A percentile compares a stretch with the other conserved stretches of the same genome.
phyloP scores from a whole-genome alignment of 2,113 vertebrate genomes.

The Gambusia affinis region DNA sequence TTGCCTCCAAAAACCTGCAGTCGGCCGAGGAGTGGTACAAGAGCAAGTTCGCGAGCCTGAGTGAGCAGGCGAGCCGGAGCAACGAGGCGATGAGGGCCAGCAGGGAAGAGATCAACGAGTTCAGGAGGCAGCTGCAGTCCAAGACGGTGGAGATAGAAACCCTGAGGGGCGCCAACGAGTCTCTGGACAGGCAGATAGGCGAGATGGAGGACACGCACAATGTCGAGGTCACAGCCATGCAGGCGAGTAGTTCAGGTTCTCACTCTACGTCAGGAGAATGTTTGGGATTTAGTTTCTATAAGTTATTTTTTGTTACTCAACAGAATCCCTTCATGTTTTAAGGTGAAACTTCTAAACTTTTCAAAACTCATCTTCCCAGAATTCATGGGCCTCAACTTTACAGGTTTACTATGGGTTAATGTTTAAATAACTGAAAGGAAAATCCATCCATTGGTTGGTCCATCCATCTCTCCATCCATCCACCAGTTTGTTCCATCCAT shows the following conservation, averaged over 20 bases:
- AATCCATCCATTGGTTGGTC: too few relatives aligned
- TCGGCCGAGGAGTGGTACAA: constrained; percentile 97
- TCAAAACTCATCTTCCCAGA: neutral
- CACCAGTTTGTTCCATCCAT: too few relatives aligned
- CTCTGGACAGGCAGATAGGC: constrained; percentile 90
- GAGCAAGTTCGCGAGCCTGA: constrained; percentile 89
- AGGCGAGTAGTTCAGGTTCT: constrained; percentile 77
- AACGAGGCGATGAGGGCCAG: constrained; percentile 89
- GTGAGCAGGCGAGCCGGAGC: constrained; percentile 88
- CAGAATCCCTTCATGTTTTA: neutral
- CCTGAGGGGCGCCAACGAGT: constrained; percentile 92
- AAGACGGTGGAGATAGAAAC: constrained; percentile 93
- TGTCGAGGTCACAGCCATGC: constrained; percentile 84
- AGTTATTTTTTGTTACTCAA: neutral
- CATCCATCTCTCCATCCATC: too few relatives aligned
- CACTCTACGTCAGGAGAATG: neutral
- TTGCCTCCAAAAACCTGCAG: constrained; percentile 93
- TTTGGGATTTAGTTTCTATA: too few relatives aligned
- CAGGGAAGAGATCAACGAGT: constrained; percentile 91
- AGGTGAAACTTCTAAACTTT: too few relatives aligned
- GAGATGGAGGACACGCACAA: constrained; percentile 93
- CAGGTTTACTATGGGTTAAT: too few relatives aligned
- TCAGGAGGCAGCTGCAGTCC: constrained; percentile 92
- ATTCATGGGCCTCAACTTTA: neutral
- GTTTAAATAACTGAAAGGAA: too few relatives aligned